phyloP scores from a whole-genome alignment of 2,797 vertebrate genomes.

The Sebastes vulpes region DNA sequence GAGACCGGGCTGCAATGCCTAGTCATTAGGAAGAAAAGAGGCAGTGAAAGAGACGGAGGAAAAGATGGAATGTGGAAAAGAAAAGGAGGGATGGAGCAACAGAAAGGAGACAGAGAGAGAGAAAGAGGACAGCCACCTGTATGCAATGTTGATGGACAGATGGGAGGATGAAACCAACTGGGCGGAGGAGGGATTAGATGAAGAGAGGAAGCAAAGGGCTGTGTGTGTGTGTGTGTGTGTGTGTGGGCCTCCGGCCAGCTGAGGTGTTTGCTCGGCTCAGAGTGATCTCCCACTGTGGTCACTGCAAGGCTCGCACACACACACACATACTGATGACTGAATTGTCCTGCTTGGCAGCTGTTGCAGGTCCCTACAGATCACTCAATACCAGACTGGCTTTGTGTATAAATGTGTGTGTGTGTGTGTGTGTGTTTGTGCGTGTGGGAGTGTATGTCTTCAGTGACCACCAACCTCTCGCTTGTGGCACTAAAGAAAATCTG shows the following conservation, averaged over 20 bases:
- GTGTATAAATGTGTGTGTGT: constrained; percentile 26
- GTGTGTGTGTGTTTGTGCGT: neutral
- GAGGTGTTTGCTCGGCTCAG: constrained; percentile 79
- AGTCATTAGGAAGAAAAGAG: constrained; percentile 8
- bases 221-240: constrained; percentile 35
- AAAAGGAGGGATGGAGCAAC: neutral
- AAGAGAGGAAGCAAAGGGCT: constrained; percentile 67
- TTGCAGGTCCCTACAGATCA: constrained; percentile 81
- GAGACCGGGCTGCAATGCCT: neutral
- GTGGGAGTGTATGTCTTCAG: constrained; percentile 14
- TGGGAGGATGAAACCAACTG: constrained; percentile 75
- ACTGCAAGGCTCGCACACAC: constrained; percentile 38
- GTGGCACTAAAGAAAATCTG: constrained; percentile 51
- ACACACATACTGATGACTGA: constrained; percentile 71
- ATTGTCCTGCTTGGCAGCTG: constrained; percentile 85
- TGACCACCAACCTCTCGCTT: constrained; percentile 57
- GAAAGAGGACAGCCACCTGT: constrained; percentile 70
- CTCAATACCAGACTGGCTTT: constrained; percentile 62
- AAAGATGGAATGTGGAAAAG: neutral
- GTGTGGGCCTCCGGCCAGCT: constrained; percentile 68
- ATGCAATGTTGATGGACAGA: constrained; percentile 75
- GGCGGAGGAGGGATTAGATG: constrained; percentile 74
- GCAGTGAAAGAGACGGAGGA: constrained; percentile 1
- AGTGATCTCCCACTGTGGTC: constrained; percentile 79
- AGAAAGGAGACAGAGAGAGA: constrained; percentile 17